Evolutionary conservation across 2,888 invertebrate genomes (phyloP).

Genomic region (Orthonevra nobilis): DNA sequence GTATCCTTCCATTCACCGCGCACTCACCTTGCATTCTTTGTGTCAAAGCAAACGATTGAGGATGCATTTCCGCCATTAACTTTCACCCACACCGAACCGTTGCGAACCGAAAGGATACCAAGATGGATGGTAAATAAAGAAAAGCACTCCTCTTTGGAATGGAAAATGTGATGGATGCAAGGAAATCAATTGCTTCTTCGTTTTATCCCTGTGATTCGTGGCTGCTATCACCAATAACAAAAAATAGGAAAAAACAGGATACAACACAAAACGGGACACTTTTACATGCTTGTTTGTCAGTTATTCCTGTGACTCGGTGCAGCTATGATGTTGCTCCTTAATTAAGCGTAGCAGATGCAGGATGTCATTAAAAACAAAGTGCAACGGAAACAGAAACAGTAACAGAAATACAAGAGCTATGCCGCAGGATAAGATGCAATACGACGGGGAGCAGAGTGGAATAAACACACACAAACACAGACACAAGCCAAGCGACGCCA

Average conservation of each 20-base stretch:
- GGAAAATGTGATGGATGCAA: constrained; percentile 27
- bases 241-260: no score
- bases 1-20: constrained; percentile 25
- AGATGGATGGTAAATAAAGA: constrained; percentile 55
- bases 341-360: constrained; percentile 37
- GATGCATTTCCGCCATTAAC: constrained; percentile 32
- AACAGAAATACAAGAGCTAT: background rate
- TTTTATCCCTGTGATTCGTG: background rate
- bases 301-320: constrained; percentile 1
- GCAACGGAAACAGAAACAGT: background rate
- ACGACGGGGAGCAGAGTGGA: background rate
- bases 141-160: constrained; percentile 30
- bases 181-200: constrained; percentile 20
- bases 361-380: constrained; percentile 35
- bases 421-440: background rate
- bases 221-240: no score
- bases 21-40: constrained; percentile 1
- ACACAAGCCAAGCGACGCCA: constrained; percentile 1
- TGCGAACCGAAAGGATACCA: background rate
- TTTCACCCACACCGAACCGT: background rate
- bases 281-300: constrained; percentile 46
- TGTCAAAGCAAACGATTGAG: constrained; percentile 38
- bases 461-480: background rate
- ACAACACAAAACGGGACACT: constrained; percentile 1
- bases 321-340: constrained; percentile 10